phyloP scores from a whole-genome alignment of 2,797 vertebrate species.

The Sorex maritimensis region DNA sequence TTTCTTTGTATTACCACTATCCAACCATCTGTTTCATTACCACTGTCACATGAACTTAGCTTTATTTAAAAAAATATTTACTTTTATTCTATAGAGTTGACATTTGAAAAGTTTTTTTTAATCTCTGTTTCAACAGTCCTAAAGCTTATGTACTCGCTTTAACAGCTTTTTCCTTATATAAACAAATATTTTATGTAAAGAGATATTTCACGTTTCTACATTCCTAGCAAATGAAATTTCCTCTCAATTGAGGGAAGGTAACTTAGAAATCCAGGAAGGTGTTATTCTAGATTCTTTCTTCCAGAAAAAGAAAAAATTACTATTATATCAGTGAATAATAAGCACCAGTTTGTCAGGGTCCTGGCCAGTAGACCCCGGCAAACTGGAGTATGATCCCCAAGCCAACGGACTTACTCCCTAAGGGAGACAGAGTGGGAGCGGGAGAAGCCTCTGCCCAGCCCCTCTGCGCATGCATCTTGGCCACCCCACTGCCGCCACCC shows the following conservation, averaged over 20 bases:
- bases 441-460: too few relatives aligned
- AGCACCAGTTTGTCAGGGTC: background rate
- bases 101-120: background rate
- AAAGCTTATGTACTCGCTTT: background rate
- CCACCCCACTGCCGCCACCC: too few relatives aligned
- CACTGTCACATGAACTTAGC: background rate
- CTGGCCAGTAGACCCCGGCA: too few relatives aligned
- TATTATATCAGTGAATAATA: background rate
- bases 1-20: background rate
- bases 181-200: background rate
- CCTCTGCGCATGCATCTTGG: too few relatives aligned
- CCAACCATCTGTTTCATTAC: too few relatives aligned
- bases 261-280: background rate
- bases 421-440: too few relatives aligned
- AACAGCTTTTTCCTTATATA: background rate
- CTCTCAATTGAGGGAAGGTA: background rate
- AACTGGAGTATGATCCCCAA: too few relatives aligned
- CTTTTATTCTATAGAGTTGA: background rate
- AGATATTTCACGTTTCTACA: background rate
- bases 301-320: background rate
- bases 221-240: background rate
- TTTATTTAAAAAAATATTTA: constrained; percentile 19
- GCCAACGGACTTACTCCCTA: too few relatives aligned
- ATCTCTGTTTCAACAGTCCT: background rate
- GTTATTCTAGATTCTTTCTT: background rate